Evolutionary conservation across 1,140 invertebrate genomes (phyloP).

Genomic region (Pristionchus pacificus): DNA sequence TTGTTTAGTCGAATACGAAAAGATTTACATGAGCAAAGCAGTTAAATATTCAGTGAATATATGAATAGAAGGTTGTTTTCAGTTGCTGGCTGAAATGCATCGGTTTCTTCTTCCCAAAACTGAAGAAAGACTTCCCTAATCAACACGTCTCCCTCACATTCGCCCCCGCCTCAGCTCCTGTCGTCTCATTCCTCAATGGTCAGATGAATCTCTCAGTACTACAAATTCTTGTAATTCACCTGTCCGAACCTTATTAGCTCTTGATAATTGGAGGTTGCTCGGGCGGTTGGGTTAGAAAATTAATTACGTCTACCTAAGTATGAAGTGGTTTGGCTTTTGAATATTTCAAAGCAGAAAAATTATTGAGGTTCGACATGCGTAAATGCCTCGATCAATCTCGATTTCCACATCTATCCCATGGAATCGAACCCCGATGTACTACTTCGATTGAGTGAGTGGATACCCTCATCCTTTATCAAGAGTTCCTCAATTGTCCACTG

Average conservation of each 20-base stretch:
- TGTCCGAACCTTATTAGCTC: background rate
- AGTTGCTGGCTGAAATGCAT: conserved; percentile 24
- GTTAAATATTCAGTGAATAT: too few species aligned
- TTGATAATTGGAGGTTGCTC: too few species aligned
- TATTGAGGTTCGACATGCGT: background rate
- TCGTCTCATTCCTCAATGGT: conserved; percentile 1
- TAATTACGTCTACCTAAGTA: background rate
- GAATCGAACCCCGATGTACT: conserved; percentile 6
- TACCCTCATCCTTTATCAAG: conserved; percentile 17
- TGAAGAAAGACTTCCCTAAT: conserved; percentile 25
- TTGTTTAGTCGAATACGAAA: background rate
- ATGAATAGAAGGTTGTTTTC: background rate
- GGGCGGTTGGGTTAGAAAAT: background rate
- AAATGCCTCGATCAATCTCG: background rate
- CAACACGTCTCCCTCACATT: conserved; percentile 28
- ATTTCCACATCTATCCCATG: conserved; percentile 3
- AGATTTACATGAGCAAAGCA: too few species aligned
- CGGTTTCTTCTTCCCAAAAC: conserved; percentile 27
- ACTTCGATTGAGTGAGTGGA: conserved; percentile 27
- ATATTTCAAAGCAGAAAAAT: background rate
- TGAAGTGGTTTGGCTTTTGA: background rate
- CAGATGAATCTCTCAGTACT: background rate
- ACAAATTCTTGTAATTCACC: background rate
- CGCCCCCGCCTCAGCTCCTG: conserved; percentile 15
- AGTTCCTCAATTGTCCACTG: background rate